Conservation (phyloP, 1,140 invertebrate genomes). For the Fopius arisanus region DNA sequence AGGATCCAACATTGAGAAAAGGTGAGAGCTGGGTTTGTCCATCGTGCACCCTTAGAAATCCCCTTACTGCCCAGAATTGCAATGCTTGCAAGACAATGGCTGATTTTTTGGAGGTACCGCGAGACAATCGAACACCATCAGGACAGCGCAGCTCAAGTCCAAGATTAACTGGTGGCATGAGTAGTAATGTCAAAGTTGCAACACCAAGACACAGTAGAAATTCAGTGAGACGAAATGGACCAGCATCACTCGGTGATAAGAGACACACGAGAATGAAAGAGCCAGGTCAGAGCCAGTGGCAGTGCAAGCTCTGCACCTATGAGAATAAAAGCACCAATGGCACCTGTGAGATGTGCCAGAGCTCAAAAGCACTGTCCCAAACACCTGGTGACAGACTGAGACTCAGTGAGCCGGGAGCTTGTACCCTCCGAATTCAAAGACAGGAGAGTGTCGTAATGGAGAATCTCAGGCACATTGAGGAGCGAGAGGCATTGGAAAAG, state of each 20-base stretch:
- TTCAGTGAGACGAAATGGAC: constrained; percentile 57
- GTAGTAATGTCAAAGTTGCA: constrained; percentile 50
- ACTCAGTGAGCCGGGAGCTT: constrained; percentile 57
- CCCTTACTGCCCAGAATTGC: constrained; percentile 74
- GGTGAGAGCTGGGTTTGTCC: constrained; percentile 82
- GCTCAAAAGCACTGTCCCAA: constrained; percentile 66
- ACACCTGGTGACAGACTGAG: constrained; percentile 58
- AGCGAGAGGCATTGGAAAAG: constrained; percentile 81
- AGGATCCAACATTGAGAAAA: constrained; percentile 75
- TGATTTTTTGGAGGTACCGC: constrained; percentile 55
- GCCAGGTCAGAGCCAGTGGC: constrained; percentile 67
- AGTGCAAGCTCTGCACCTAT: constrained; percentile 83
- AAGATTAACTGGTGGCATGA: constrained; percentile 41
- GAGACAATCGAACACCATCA: constrained; percentile 40
- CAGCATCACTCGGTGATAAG: constrained; percentile 47
- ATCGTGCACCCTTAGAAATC: constrained; percentile 87
- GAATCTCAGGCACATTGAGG: constrained; percentile 80
- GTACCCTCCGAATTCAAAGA: constrained; percentile 60
- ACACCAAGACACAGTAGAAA: constrained; percentile 57
- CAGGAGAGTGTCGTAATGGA: constrained; percentile 86
- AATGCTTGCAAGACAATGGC: constrained; percentile 78
- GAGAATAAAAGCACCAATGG: constrained; percentile 75
- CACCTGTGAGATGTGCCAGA: constrained; percentile 86
- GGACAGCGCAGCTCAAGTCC: constrained; percentile 58
- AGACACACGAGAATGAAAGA: constrained; percentile 54